A percentile compares a stretch with the other conserved stretches of the same genome.
Conservation (phyloP, 2,113 vertebrate genomes). For the Nipponia nippon region DNA sequence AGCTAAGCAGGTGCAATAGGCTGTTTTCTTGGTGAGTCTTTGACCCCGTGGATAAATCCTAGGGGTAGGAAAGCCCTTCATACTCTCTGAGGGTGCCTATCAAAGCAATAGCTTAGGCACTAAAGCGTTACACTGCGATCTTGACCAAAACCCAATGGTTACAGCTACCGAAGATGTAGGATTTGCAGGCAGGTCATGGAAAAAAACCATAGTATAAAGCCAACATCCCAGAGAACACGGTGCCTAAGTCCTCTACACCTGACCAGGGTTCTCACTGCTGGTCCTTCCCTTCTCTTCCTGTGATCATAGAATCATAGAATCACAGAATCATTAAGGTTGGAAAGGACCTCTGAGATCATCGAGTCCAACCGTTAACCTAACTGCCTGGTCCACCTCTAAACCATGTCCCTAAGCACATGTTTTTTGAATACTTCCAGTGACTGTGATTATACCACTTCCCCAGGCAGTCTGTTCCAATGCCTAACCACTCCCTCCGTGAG, state of each 20-base stretch:
- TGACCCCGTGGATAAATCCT: neutral
- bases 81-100: neutral
- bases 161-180: neutral
- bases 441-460: no score
- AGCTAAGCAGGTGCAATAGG: neutral
- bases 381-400: no score
- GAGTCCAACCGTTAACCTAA: no score
- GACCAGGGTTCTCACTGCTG: neutral
- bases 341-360: no score
- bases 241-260: neutral
- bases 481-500: no score
- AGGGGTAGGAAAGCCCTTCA: neutral
- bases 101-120: neutral
- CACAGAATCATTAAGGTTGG: no score
- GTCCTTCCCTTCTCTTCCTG: rapidly evolving
- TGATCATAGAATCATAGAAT: no score
- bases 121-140: neutral
- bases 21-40: neutral
- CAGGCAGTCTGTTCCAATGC: no score
- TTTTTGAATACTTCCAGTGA: no score
- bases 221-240: neutral
- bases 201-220: neutral
- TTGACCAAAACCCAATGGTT: neutral
- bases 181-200: neutral
- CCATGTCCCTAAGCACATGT: no score